These are phyloP conservation scores for Fulica atra DNA, from an alignment of 2,113 vertebrate species.

Conservation along the genomic window DNA sequence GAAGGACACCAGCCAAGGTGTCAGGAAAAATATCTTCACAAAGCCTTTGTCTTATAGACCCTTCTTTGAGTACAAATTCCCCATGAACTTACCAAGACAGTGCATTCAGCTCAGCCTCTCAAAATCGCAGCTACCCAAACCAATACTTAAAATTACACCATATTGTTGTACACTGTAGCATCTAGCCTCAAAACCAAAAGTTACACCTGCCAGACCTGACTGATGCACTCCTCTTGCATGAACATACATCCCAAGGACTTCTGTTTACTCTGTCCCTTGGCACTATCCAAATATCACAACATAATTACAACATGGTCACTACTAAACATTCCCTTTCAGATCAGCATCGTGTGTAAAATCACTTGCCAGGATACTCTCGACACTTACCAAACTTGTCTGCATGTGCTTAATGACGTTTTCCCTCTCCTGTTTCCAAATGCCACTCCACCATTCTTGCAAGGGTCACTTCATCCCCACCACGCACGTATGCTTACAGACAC, in stretches of 20 bases:
- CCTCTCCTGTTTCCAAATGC: neutral
- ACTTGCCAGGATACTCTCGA: neutral
- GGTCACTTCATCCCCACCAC: neutral
- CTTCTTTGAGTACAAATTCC: neutral
- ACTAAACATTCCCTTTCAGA: neutral
- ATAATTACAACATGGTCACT: neutral
- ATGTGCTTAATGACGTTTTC: neutral
- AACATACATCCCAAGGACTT: neutral
- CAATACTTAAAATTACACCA: neutral
- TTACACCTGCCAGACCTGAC: neutral
- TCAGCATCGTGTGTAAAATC: neutral
- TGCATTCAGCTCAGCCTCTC: neutral
- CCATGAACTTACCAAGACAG: rapidly evolving
- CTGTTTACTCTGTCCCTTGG: neutral
- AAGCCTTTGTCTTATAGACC: neutral
- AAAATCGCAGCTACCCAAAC: neutral
- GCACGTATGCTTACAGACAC: neutral
- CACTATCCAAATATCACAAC: neutral
- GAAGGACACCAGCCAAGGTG: neutral
- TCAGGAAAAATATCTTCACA: neutral
- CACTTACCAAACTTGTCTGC: neutral
- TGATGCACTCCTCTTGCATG: neutral
- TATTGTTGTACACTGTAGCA: too few species aligned
- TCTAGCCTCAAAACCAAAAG: neutral
- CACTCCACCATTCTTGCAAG: neutral